Conservation (phyloP, 2,113 vertebrate species). For the Pteropus alecto region DNA sequence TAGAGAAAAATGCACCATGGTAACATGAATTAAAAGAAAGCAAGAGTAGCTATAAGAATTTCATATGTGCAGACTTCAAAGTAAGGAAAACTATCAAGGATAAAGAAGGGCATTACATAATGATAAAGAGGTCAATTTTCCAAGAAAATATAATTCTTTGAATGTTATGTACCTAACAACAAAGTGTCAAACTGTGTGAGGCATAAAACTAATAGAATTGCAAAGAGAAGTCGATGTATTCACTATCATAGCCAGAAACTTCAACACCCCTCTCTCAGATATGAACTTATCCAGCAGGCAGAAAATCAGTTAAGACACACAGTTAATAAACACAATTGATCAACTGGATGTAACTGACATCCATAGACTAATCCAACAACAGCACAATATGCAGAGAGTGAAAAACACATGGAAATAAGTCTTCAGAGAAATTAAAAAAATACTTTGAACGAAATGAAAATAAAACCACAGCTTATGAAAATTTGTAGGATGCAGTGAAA, state of each 20-base stretch:
- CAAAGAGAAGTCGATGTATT: neutral
- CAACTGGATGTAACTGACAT: neutral
- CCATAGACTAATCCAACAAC: neutral
- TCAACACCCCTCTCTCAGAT: neutral
- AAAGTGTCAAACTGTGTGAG: neutral
- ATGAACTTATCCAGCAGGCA: neutral
- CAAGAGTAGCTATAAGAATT: neutral
- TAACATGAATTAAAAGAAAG: neutral
- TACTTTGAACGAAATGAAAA: neutral
- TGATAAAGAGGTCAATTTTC: neutral
- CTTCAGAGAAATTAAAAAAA: neutral
- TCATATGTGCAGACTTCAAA: neutral
- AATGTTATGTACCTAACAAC: neutral
- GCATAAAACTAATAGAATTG: neutral
- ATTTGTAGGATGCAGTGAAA: neutral
- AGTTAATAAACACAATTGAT: neutral
- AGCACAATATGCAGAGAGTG: neutral
- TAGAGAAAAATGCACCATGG: neutral
- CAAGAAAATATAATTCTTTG: neutral
- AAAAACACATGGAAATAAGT: neutral
- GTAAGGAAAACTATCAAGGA: neutral
- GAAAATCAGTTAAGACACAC: neutral
- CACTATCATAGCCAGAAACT: neutral
- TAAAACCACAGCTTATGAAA: neutral
- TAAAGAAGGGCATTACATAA: neutral